These are phyloP conservation scores for Hydrolagus colliei DNA, from an alignment of 2,797 vertebrate species.

Conservation along the genomic window DNA sequence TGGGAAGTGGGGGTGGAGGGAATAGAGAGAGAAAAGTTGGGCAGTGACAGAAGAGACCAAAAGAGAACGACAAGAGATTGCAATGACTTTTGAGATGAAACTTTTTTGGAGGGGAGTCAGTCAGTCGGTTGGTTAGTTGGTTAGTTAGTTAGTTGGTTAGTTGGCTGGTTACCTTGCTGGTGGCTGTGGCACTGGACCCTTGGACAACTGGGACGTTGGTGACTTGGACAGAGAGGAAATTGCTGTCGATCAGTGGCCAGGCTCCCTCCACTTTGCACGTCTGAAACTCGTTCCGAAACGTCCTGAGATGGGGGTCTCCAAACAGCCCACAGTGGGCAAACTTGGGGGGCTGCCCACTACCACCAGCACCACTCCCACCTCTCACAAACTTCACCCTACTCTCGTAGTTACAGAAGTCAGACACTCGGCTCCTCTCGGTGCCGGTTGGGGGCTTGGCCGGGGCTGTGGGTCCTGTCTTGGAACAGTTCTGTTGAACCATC, in stretches of 20 bases:
- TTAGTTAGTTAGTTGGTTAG: too few species aligned
- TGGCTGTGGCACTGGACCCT: slow-evolving; percentile 68
- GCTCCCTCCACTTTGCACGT: slow-evolving; percentile 74
- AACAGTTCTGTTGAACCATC: slow-evolving; percentile 70
- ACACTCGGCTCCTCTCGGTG: slow-evolving; percentile 49
- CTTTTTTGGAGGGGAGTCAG: too few species aligned
- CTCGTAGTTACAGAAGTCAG: slow-evolving; percentile 65
- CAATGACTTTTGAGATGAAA: too few species aligned
- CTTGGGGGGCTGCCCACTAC: too few species aligned
- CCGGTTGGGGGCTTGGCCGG: slow-evolving; percentile 52
- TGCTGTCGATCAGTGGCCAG: slow-evolving; percentile 73
- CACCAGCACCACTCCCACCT: slow-evolving; percentile 38
- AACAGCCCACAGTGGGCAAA: slow-evolving; percentile 75
- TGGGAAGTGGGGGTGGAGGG: too few species aligned
- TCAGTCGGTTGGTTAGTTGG: too few species aligned
- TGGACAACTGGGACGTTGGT: slow-evolving; percentile 70
- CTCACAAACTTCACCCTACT: slow-evolving; percentile 49
- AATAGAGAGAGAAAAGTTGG: too few species aligned
- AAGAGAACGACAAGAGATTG: too few species aligned
- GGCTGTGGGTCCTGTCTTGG: slow-evolving; percentile 66
- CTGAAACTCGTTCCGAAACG: slow-evolving; percentile 74
- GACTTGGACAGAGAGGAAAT: slow-evolving; percentile 71
- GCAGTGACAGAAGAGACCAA: too few species aligned
- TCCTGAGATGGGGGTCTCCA: slow-evolving; percentile 70
- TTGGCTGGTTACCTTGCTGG: slow-evolving; percentile 64